Evolutionary conservation across 2,113 vertebrate genomes (phyloP).

Genomic region (Acanthochromis polyacanthus): DNA sequence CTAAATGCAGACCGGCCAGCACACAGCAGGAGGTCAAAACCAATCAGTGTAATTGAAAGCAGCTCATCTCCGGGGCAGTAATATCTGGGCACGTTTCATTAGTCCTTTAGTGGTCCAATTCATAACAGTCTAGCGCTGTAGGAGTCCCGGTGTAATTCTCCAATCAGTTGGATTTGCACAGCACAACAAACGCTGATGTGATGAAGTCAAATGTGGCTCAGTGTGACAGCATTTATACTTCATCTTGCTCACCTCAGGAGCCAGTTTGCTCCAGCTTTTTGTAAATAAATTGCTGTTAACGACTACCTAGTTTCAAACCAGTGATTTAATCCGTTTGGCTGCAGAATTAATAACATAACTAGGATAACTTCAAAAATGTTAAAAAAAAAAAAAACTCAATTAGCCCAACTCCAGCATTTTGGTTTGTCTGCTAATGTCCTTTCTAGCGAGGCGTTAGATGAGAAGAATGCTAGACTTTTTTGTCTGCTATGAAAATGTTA

Average conservation of each 20-base stretch:
- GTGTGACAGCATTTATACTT: slow-evolving; percentile 33
- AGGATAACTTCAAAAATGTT: neutral
- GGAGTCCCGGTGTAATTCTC: slow-evolving; percentile 47
- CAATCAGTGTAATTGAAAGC: slow-evolving; percentile 79
- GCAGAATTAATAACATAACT: neutral
- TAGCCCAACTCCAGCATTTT: neutral
- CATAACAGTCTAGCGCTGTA: slow-evolving; percentile 57
- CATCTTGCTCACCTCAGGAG: slow-evolving; percentile 10
- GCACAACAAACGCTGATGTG: slow-evolving; percentile 45
- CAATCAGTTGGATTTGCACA: slow-evolving; percentile 54
- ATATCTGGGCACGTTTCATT: slow-evolving; percentile 76
- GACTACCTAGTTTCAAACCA: neutral
- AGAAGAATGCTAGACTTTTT: neutral
- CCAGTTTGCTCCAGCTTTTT: neutral
- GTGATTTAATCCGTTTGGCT: neutral
- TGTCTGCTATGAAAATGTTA: neutral
- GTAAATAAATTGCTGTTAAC: neutral
- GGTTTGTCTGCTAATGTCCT: neutral
- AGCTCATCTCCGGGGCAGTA: slow-evolving; percentile 70
- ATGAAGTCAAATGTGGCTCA: slow-evolving; percentile 48
- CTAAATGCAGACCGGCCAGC: slow-evolving; percentile 42
- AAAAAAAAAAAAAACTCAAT: neutral
- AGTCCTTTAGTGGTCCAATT: slow-evolving; percentile 75
- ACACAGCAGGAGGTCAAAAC: slow-evolving; percentile 63
- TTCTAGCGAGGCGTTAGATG: neutral